Evolutionary conservation across 2,113 vertebrate genomes (phyloP), one percentile per base, ranked within the genome.

Genomic region (Xenopus borealis): DNA sequence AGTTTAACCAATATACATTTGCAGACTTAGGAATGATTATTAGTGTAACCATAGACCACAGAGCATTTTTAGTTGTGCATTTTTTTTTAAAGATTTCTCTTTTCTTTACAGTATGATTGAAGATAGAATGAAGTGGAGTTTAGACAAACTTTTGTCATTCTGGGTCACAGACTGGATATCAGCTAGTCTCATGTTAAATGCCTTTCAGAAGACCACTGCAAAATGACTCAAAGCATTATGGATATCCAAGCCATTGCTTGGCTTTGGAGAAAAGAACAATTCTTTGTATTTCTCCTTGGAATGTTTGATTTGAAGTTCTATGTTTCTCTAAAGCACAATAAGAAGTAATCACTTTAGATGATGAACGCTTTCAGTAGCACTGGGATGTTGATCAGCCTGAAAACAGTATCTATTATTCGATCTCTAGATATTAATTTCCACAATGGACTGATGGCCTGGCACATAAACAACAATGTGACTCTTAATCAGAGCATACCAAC

Each of bases 401-500:
- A 92, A 0, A 89, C 90, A 8, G 86, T 91, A 62, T 89, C 85
- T 5, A 82, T 86, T 7, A 90, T 93, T 0, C 33, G 33, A 40
- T 40, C 33, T 40, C 80, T 93, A 76, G 92, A 92, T 82, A 86
- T 89, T 33, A 78, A 83, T 14, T 80, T 83, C 72, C 85, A 81
- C 73, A 78, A 83, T 81, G 83, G 87, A 81, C 89, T 86, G 79
- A 91, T 94, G 87, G 87, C 89, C 80, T 94, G 92, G 91, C 88
- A 72, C 47, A 44, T 89, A 69, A 92, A 87, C 85, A 89, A 72
- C 83, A 88, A 88, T 76, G 74, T 82, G 82, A 88, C 88, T 82
- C 80, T 88, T 76, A 90, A 90, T 76, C 88, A 88, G 82, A 89
- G 85, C 71, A 84, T 86, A 33, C 81, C 88, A 64, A 78, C 88